Conservation (phyloP, 2,888 invertebrate genomes). For the Hirtodrosophila confusa region DNA sequence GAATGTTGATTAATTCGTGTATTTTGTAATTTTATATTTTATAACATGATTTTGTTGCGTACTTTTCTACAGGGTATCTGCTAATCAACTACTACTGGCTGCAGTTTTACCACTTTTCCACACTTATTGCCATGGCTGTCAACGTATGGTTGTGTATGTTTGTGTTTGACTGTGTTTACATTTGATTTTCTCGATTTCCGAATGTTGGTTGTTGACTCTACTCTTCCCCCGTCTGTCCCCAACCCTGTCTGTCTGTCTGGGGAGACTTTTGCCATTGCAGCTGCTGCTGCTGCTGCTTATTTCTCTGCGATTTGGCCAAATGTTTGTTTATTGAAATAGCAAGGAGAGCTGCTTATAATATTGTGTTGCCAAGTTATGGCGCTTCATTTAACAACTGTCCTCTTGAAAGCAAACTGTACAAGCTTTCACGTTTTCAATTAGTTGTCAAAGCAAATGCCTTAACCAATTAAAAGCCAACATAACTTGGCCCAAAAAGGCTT, state of each 20-base stretch:
- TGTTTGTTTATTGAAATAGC: conserved; percentile 70
- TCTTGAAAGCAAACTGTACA: conserved; percentile 1
- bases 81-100: neutral
- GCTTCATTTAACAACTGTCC: conserved; percentile 18
- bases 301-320: conserved; percentile 58
- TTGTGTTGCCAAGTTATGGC: conserved; percentile 23
- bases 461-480: conserved; percentile 43
- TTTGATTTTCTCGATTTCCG: conserved; percentile 71
- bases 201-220: conserved; percentile 33
- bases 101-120: conserved; percentile 5
- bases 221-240: conserved; percentile 9
- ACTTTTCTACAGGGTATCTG: conserved; percentile 25
- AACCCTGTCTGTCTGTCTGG: conserved; percentile 8
- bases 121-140: conserved; percentile 28
- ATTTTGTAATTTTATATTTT: no score
- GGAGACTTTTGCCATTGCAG: neutral
- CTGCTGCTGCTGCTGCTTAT: conserved; percentile 47
- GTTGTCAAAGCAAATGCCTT: conserved; percentile 35
- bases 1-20: no score
- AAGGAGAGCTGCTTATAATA: conserved; percentile 39
- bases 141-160: conserved; percentile 2
- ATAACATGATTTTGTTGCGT: no score
- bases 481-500: conserved; percentile 16
- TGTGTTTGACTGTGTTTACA: conserved; percentile 47
- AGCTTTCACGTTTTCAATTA: conserved; percentile 35